Evolutionary conservation across 2,888 invertebrate genomes (phyloP).

Genomic region (Harpagoxenus sublaevis): DNA sequence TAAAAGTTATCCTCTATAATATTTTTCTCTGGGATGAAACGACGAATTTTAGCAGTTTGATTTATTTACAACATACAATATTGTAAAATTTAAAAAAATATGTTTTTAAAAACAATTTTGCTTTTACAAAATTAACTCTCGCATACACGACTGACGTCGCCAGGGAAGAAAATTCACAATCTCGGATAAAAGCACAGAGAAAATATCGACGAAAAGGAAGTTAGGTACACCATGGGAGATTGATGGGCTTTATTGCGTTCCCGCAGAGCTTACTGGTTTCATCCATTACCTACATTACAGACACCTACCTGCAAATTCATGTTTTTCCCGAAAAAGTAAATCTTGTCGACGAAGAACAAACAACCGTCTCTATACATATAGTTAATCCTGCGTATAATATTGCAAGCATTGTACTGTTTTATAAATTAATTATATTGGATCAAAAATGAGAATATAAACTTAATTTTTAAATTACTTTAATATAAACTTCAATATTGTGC

Average conservation of each 20-base stretch:
- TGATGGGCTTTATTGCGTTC: conserved; percentile 78
- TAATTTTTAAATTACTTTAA: conserved; percentile 9
- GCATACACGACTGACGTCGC: background rate
- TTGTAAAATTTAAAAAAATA: background rate
- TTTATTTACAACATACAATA: background rate
- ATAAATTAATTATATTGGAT: conserved; percentile 11
- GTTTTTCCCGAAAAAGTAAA: conserved; percentile 1
- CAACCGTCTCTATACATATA: background rate
- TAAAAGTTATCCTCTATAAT: background rate
- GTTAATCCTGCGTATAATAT: background rate
- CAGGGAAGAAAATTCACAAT: background rate
- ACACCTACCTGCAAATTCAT: conserved; percentile 26
- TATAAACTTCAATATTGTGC: background rate
- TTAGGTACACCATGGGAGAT: conserved; percentile 74
- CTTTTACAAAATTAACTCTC: background rate
- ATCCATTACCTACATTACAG: conserved; percentile 75
- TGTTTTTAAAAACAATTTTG: background rate
- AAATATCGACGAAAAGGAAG: conserved; percentile 70
- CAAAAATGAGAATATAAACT: background rate
- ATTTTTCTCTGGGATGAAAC: background rate
- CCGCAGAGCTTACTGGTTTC: conserved; percentile 77
- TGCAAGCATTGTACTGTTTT: background rate
- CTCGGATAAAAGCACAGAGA: conserved; percentile 3
- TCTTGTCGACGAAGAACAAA: conserved; percentile 20
- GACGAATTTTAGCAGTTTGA: background rate